Evolutionary conservation across 2,113 vertebrate species (phyloP).

Genomic region (Sisor rabdophorus): DNA sequence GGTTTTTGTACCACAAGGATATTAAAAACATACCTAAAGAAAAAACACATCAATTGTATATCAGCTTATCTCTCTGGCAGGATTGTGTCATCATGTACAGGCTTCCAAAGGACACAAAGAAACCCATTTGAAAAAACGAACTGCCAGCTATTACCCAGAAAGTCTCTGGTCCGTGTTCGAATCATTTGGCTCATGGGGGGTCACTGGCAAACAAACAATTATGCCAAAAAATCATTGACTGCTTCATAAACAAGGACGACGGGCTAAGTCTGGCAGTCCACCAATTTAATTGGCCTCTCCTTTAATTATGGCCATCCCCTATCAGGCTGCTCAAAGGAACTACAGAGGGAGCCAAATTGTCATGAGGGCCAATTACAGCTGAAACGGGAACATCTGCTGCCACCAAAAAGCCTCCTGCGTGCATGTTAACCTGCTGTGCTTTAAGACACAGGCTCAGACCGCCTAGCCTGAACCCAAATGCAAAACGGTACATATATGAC

Average conservation of each 20-base stretch:
- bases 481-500: background rate
- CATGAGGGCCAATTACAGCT: constrained; percentile 64
- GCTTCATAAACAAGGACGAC: constrained; percentile 48
- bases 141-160: background rate
- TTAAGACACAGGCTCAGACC: constrained; percentile 21
- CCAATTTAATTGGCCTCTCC: constrained; percentile 51
- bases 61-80: background rate
- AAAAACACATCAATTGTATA: background rate
- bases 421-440: constrained; percentile 53
- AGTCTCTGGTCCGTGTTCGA: background rate
- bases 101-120: background rate
- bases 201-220: constrained; percentile 37
- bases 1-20: background rate
- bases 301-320: constrained; percentile 56
- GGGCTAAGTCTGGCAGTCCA: constrained; percentile 40
- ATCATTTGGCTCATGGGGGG: constrained; percentile 16
- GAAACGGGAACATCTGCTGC: constrained; percentile 57
- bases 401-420: constrained; percentile 38
- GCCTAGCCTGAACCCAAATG: constrained; percentile 6
- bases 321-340: constrained; percentile 59
- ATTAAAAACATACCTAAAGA: background rate
- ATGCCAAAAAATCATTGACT: constrained; percentile 41
- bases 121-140: background rate
- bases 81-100: background rate
- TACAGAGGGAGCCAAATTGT: constrained; percentile 47